Evolutionary conservation across 2,888 invertebrate species (phyloP).

Genomic region (Hololepta plana): DNA sequence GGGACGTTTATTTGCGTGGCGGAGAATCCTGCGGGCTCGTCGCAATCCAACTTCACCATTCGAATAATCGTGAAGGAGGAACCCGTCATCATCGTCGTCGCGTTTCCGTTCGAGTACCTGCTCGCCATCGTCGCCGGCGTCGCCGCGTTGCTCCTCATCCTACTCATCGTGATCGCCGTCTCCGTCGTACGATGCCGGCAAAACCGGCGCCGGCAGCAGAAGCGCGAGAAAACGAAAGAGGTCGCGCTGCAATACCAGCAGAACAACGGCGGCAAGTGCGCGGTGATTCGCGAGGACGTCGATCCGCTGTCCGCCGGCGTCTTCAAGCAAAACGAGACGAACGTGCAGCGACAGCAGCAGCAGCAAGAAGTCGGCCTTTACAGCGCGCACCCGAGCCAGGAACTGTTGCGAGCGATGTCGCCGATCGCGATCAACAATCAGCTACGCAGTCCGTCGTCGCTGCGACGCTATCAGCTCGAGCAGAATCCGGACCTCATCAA

Average conservation of each 20-base stretch:
- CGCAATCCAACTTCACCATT: constrained; percentile 66
- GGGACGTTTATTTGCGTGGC: constrained; percentile 75
- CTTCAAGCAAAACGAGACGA: constrained; percentile 13
- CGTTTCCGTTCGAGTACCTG: constrained; percentile 50
- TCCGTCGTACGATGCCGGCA: constrained; percentile 33
- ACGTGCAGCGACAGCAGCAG: constrained; percentile 15
- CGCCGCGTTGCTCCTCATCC: constrained; percentile 42
- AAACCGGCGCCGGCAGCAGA: constrained; percentile 18
- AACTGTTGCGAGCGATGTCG: constrained; percentile 15
- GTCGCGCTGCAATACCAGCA: constrained; percentile 38
- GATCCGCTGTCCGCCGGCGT: constrained; percentile 13
- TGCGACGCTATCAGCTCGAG: constrained; percentile 34
- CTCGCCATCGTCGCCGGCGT: constrained; percentile 49
- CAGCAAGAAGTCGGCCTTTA: constrained; percentile 10
- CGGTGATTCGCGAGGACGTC: constrained; percentile 13
- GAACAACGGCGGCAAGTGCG: constrained; percentile 13
- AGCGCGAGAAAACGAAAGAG: constrained; percentile 31
- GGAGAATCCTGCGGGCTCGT: constrained; percentile 66
- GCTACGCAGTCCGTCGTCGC: constrained; percentile 34
- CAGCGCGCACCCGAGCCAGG: constrained; percentile 11
- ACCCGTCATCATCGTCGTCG: constrained; percentile 24
- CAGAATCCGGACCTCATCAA: constrained; percentile 65
- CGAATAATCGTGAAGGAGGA: constrained; percentile 56
- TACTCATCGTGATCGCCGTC: constrained; percentile 46
- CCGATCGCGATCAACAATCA: constrained; percentile 27